phyloP scores from a whole-genome alignment of 1,140 invertebrate species.

The Apis laboriosa region DNA sequence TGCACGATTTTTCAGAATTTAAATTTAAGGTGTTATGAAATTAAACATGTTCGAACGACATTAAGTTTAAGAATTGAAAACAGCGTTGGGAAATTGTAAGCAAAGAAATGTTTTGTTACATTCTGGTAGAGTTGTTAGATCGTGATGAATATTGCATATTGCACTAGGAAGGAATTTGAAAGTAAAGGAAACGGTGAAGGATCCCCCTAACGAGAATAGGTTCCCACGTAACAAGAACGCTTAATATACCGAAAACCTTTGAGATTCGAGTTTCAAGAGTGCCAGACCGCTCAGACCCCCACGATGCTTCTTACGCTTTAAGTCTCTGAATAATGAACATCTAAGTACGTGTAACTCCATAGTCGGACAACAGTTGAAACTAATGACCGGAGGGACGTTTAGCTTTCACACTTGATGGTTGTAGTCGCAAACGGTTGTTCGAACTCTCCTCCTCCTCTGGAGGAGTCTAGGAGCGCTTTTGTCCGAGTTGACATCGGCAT shows the following conservation, averaged over 20 bases:
- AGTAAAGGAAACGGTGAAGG: not conserved
- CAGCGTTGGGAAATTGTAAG: no score
- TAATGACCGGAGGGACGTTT: slow-evolving; percentile 15
- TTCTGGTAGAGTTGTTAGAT: not conserved
- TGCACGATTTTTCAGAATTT: no score
- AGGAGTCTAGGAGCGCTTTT: slow-evolving; percentile 2
- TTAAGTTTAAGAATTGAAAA: no score
- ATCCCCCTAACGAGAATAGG: not conserved
- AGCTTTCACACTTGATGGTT: slow-evolving; percentile 14
- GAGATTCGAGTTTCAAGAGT: slow-evolving; percentile 9
- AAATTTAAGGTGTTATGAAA: no score
- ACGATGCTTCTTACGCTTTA: slow-evolving; percentile 17
- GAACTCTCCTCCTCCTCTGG: not conserved
- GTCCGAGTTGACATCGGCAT: slow-evolving; percentile 12
- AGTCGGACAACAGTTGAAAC: slow-evolving; percentile 8
- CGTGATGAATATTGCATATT: not conserved
- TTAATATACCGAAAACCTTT: slow-evolving; percentile 4
- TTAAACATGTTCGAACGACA: no score
- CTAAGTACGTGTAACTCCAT: slow-evolving; percentile 26
- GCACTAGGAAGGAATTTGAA: not conserved
- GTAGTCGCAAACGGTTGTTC: not conserved
- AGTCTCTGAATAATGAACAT: slow-evolving; percentile 29
- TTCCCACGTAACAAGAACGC: not conserved
- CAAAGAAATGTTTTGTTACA: no score
- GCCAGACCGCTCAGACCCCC: not conserved